Conservation (phyloP, 1,140 invertebrate genomes). For the Bombus waltoni region DNA sequence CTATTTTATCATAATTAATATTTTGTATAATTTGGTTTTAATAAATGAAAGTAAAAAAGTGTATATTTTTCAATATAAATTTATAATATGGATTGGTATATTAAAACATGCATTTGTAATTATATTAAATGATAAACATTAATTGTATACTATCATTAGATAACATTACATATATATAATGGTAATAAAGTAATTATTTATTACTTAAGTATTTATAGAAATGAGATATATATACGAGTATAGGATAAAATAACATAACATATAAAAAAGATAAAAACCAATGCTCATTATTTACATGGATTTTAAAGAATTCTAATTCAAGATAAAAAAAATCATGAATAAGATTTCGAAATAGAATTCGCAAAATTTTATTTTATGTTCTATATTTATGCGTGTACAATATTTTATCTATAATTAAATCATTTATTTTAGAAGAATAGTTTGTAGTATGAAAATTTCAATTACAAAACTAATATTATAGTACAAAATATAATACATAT, state of each 20-base stretch:
- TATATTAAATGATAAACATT: background rate
- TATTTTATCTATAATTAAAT: slow-evolving; percentile 4
- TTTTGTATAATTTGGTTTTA: background rate
- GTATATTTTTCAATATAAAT: background rate
- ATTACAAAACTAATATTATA: background rate
- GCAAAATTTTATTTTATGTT: background rate
- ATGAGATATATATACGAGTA: background rate
- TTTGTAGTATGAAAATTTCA: slow-evolving; percentile 9
- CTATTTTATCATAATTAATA: background rate
- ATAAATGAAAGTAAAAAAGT: background rate
- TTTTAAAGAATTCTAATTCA: background rate
- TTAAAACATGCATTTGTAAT: background rate
- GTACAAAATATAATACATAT: slow-evolving; percentile 20
- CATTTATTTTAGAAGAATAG: background rate
- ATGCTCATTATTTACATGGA: background rate
- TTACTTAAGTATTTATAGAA: background rate
- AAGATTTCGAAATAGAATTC: background rate
- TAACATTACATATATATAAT: background rate
- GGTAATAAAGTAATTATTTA: background rate
- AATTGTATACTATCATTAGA: background rate
- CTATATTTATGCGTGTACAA: background rate
- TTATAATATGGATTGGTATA: background rate
- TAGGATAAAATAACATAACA: background rate
- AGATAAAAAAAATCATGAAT: background rate
- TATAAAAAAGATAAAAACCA: background rate